Evolutionary conservation across 2,888 invertebrate genomes (phyloP), one percentile per base, ranked within the genome.

Genomic region (Agrochola macilenta): DNA sequence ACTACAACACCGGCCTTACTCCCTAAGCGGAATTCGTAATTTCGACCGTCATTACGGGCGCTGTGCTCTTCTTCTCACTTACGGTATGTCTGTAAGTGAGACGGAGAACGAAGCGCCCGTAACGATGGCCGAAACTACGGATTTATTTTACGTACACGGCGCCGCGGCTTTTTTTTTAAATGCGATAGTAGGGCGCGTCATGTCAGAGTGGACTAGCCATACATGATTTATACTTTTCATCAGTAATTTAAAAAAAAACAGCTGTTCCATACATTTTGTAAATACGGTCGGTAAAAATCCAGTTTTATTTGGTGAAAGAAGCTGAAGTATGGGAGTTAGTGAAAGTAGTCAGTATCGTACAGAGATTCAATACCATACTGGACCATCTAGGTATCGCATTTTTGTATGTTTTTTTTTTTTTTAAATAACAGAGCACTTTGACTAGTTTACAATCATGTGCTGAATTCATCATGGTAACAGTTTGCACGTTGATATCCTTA

Each of bases 281-380:
- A 35, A 35, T 35, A 35, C 35, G 3, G 83, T 88, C 83, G 76
- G 70, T 76, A 86, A 88, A 86, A 84, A 81, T 82, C 74, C 83
- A 74, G 79, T 79, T 89, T 86, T 35, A 85, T 88, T 88, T 87
- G 76, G 87, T 88, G 82, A 89, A 88, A 87, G 85, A 90, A 88
- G 58, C 78, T 75, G 81, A 87, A 88, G 85, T 85, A 89, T 83
- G 84, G 83, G 85, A 89, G 88, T 88, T 88, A 95, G 94, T 93
- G 95, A 96, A 95, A 96, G 95, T 95, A 94, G 93, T 89, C 92
- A 88, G 89, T 89, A 90, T 91, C 86, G 89, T 91, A 90, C 92
- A 91, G 91, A 90, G 91, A 89, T 87, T 89, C 91, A 85, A 90
- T 90, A 89, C 95, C 95, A 93, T 95, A 96, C 89, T 89, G 88